Conservation (phyloP, 2,113 vertebrate species). For the Taurulus bubalis region DNA sequence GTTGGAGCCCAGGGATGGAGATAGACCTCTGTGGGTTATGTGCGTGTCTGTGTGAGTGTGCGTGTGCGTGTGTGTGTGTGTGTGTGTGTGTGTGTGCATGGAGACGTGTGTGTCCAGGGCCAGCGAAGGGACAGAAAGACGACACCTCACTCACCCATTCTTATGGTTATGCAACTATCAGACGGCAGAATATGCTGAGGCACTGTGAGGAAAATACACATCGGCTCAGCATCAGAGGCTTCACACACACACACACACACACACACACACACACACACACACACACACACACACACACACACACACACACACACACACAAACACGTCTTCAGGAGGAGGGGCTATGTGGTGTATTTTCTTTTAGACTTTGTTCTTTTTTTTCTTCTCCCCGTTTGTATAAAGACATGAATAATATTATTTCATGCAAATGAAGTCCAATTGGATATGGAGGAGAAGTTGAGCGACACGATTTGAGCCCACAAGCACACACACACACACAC, state of each 20-base stretch:
- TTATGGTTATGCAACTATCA: constrained; percentile 51
- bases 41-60: constrained; percentile 10
- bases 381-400: not conserved
- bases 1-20: constrained; percentile 27
- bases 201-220: constrained; percentile 34
- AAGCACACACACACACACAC: too few species aligned
- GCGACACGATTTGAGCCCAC: not conserved
- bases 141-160: constrained; percentile 35
- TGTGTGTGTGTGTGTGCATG: constrained; percentile 1
- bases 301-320: too few species aligned
- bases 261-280: too few species aligned
- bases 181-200: constrained; percentile 51
- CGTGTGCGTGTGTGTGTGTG: not conserved
- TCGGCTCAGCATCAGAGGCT: constrained; percentile 22
- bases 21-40: constrained; percentile 47
- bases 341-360: not conserved
- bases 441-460: not conserved
- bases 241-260: too few species aligned
- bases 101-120: not conserved
- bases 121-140: constrained; percentile 9
- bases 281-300: not conserved
- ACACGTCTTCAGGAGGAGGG: not conserved
- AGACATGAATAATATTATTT: too few species aligned
- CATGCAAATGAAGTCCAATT: too few species aligned
- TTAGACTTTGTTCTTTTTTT: constrained; percentile 1